Percentiles rank a stretch among this genome's conserved stretches.
phyloP scores from a whole-genome alignment of 2,113 vertebrate species.

The Ctenomys sociabilis region DNA sequence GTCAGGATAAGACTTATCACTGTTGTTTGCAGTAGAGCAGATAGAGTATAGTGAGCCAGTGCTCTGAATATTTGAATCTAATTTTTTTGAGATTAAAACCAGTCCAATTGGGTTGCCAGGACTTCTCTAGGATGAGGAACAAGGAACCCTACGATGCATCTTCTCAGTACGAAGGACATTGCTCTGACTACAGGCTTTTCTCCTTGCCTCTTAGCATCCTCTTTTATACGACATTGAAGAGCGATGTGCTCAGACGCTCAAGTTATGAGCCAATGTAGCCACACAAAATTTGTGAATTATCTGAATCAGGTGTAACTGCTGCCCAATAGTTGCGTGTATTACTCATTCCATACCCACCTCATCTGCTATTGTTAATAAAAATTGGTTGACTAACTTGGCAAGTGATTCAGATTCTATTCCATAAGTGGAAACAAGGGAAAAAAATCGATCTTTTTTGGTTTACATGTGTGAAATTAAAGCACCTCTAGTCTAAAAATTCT shows the following conservation, averaged over 20 bases:
- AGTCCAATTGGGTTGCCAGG: not conserved
- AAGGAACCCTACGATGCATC: not conserved
- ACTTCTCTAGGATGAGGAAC: conserved; percentile 1
- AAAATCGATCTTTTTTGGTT: conserved; percentile 75
- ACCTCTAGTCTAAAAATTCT: conserved; percentile 77
- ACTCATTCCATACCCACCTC: conserved; percentile 42
- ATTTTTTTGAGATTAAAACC: conserved; percentile 43
- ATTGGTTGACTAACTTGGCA: conserved; percentile 70
- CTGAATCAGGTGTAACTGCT: conserved; percentile 6
- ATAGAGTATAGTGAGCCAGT: not conserved
- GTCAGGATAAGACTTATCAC: not conserved
- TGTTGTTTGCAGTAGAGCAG: not conserved
- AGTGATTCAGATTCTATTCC: conserved; percentile 69
- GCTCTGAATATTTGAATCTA: not conserved
- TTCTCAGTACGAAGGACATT: conserved; percentile 46
- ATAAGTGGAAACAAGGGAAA: conserved; percentile 73
- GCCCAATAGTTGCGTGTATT: conserved; percentile 26
- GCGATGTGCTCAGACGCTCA: conserved; percentile 67
- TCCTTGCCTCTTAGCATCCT: conserved; percentile 29
- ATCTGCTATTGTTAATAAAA: conserved; percentile 61
- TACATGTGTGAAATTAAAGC: conserved; percentile 78
- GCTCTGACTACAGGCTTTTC: conserved; percentile 53
- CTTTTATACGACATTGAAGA: conserved; percentile 58
- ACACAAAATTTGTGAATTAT: conserved; percentile 69
- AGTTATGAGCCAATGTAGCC: conserved; percentile 63